phyloP scores from a whole-genome alignment of 2,888 invertebrate genomes.

The Nudaria mundana region DNA sequence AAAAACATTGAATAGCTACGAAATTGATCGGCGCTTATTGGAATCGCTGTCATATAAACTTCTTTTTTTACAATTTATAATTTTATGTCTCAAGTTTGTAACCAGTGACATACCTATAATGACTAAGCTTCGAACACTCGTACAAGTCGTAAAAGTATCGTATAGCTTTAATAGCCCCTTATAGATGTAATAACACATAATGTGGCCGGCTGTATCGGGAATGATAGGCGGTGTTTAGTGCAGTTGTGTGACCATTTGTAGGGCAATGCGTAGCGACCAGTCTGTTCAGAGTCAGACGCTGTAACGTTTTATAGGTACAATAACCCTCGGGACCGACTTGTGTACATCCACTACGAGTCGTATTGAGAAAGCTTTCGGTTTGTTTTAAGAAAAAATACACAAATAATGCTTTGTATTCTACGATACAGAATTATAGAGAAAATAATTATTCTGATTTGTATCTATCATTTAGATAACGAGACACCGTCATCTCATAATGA shows the following conservation, averaged over 20 bases:
- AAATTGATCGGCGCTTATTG: background rate
- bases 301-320: constrained; percentile 37
- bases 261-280: constrained; percentile 7
- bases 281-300: constrained; percentile 26
- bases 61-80: constrained; percentile 2
- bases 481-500: too few relatives aligned
- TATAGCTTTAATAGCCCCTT: constrained; percentile 32
- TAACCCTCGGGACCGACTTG: constrained; percentile 26
- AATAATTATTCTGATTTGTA: too few relatives aligned
- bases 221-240: constrained; percentile 20
- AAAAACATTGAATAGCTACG: too few relatives aligned
- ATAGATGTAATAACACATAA: constrained; percentile 24
- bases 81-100: constrained; percentile 11
- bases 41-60: background rate
- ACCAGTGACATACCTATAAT: constrained; percentile 13
- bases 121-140: constrained; percentile 16
- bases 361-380: constrained; percentile 19
- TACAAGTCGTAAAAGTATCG: constrained; percentile 27
- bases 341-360: constrained; percentile 8
- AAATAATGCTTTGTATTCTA: too few relatives aligned
- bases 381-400: too few relatives aligned
- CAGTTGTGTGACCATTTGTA: constrained; percentile 17
- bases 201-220: constrained; percentile 19
- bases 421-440: too few relatives aligned
- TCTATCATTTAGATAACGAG: too few relatives aligned